Percentiles rank a stretch among this genome's conserved stretches.
phyloP scores from a whole-genome alignment of 2,797 vertebrate genomes.

The Acrossocheilus fasciatus region DNA sequence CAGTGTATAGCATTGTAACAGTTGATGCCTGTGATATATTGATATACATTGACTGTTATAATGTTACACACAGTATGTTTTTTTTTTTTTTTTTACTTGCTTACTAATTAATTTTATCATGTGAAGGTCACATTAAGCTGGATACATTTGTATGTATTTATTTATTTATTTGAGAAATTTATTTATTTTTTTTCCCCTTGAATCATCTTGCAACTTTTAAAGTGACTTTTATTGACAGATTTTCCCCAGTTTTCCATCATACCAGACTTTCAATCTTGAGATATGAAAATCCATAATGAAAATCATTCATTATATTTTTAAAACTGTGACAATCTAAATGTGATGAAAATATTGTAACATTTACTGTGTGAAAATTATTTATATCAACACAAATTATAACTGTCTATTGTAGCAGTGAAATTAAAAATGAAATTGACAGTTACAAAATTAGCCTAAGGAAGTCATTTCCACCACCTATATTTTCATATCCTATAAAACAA shows the following conservation, averaged over 20 bases:
- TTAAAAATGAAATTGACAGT: background rate
- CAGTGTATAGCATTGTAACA: background rate
- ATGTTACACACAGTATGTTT: too few species aligned
- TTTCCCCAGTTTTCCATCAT: background rate
- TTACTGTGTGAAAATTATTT: background rate
- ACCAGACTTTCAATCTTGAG: background rate
- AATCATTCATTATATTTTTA: background rate
- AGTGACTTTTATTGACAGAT: background rate
- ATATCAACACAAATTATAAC: background rate
- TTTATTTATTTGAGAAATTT: too few species aligned
- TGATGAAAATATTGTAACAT: background rate
- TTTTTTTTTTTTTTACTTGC: background rate
- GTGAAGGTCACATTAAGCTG: background rate
- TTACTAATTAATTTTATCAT: background rate
- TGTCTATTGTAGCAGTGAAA: background rate
- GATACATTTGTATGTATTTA: background rate
- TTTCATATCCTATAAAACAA: background rate
- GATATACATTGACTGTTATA: background rate
- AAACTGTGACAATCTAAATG: too few species aligned
- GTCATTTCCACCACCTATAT: background rate
- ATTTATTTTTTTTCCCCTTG: too few species aligned
- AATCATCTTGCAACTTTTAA: background rate
- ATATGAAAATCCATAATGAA: background rate
- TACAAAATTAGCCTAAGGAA: background rate
- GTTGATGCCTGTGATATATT: background rate